These are phyloP conservation scores for Trigoniulus corallinus DNA, from an alignment of 1,140 invertebrate genomes.

Conservation along the genomic window DNA sequence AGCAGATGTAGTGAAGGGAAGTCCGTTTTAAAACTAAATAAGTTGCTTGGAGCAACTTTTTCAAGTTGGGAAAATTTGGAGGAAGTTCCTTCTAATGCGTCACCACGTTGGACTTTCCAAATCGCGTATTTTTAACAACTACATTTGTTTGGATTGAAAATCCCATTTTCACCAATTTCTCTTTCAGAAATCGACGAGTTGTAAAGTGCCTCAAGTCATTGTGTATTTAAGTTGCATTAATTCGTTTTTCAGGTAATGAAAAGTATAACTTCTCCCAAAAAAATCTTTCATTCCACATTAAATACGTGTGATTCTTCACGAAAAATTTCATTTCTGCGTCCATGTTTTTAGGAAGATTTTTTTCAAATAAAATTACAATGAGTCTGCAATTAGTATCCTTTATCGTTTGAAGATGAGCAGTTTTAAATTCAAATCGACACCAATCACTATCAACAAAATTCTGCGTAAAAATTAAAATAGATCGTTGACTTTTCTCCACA, in stretches of 20 bases:
- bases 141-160: too few species aligned
- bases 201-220: too few species aligned
- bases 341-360: slow-evolving; percentile 27
- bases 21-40: too few species aligned
- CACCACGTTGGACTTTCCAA: too few species aligned
- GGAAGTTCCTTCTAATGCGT: too few species aligned
- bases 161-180: too few species aligned
- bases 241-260: not conserved
- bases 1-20: too few species aligned
- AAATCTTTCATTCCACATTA: slow-evolving; percentile 78
- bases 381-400: slow-evolving; percentile 16
- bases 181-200: too few species aligned
- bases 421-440: slow-evolving; percentile 21
- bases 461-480: slow-evolving; percentile 15
- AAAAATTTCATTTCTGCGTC: slow-evolving; percentile 25
- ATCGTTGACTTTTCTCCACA: not conserved
- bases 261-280: slow-evolving; percentile 78
- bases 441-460: slow-evolving; percentile 21
- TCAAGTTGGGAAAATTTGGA: too few species aligned
- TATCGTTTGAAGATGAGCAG: slow-evolving; percentile 19
- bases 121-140: too few species aligned
- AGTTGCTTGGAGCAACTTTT: too few species aligned
- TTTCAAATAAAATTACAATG: slow-evolving; percentile 18
- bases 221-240: too few species aligned
- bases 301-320: slow-evolving; percentile 39